phyloP scores from a whole-genome alignment of 2,888 invertebrate genomes.

The Liposcelis brunnea region DNA sequence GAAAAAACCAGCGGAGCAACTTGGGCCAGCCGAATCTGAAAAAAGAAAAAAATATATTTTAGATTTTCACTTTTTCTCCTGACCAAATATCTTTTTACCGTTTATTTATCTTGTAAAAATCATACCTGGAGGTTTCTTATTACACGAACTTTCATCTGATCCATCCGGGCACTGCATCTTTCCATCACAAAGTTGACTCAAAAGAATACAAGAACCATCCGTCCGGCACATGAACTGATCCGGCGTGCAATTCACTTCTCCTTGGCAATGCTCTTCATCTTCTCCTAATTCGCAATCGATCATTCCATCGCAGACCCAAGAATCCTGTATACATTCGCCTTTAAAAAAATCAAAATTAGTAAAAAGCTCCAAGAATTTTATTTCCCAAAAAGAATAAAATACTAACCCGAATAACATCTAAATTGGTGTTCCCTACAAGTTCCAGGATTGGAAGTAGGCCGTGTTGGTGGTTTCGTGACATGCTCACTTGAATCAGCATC shows the following conservation, averaged over 20 bases:
- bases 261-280: slow-evolving; percentile 39
- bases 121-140: not conserved
- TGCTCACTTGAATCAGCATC: slow-evolving; percentile 17
- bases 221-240: slow-evolving; percentile 39
- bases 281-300: slow-evolving; percentile 39
- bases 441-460: slow-evolving; percentile 17
- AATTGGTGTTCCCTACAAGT: slow-evolving; percentile 38
- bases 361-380: not conserved
- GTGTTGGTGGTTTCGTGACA: slow-evolving; percentile 22
- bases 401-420: slow-evolving; percentile 30
- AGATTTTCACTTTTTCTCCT: not conserved
- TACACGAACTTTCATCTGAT: slow-evolving; percentile 29
- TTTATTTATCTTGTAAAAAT: slow-evolving; percentile 4
- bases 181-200: slow-evolving; percentile 33
- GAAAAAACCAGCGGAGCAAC: slow-evolving; percentile 36
- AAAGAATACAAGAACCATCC: slow-evolving; percentile 43
- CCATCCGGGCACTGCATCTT: slow-evolving; percentile 36
- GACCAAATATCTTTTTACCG: not conserved
- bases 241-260: slow-evolving; percentile 18
- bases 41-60: slow-evolving; percentile 9
- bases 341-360: slow-evolving; percentile 12
- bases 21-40: slow-evolving; percentile 26
- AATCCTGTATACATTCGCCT: slow-evolving; percentile 39
- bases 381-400: slow-evolving; percentile 16
- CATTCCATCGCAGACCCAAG: slow-evolving; percentile 43